Base-by-base conservation (phyloP, 2,888 invertebrate genomes). In the Caenorhabditis sp. region DNA sequence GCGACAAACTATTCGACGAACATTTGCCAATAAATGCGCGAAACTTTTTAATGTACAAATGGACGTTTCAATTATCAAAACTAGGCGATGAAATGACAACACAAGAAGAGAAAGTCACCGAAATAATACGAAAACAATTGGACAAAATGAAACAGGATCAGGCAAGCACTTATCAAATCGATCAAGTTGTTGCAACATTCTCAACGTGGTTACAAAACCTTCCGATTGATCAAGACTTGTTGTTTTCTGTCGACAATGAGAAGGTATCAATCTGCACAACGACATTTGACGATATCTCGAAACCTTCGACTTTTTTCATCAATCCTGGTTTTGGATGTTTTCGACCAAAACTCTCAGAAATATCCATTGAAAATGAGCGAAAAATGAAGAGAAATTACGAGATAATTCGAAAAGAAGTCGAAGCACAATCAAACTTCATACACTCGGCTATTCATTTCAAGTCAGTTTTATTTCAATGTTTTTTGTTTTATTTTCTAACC, bases 381-480 rank as follows among this genome's bases (percentile, higher is more conserved):
- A 54, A 26, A 14, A 31, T 3, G 17, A 55, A 72, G 67, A 63
- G 62, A 27, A 62, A 54, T 24, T 72, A 72, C 50, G 62, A 65
- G 37, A 62, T 72, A 12, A 43, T 61, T 1, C 43, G 72, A 27
- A 64, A 65, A 26, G 72, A 72, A 43, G 61, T 65, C 4, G 62
- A 58, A 5, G 67, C 67, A 10, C 72, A 72, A 57, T 68, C 64
- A 51, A 72, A 72, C 23, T 72, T 72, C n/a, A 68, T 68, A 58
- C 64, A 65, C 37, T 72, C 72, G 19, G 67, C 72, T 0, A 62
- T 68, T 65, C 67, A 72, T 49, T 72, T 72, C 63, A 67, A 58
- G 64, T 67, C 12, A 19, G 51, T 53, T 23, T n/a, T n/a, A n/a
- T n/a, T n/a, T 14, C 6, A 51, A 51, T 6, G 5, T 12, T 51